Base-by-base conservation (phyloP, 2,113 vertebrate genomes). In the Rallus limicola region DNA sequence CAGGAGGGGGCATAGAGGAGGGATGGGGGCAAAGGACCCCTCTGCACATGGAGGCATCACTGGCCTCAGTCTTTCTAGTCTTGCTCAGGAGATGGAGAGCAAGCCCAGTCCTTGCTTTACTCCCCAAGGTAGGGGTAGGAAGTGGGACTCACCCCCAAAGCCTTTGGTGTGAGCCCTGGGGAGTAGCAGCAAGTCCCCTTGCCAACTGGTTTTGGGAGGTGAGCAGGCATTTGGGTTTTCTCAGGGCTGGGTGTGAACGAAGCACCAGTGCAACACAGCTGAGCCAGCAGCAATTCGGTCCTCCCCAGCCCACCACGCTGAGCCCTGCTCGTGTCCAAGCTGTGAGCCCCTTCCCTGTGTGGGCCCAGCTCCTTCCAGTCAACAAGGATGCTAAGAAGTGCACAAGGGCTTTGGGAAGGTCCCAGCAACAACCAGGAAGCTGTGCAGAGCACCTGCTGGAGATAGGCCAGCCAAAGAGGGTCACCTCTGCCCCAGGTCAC, bases 281-380 rank as follows among this genome's bases (percentile, higher is more conserved):
- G 65, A 65, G 1, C 18, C 26, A 34, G n/a, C 42, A 86, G 77
- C 68, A 44, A 58, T 9, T 38, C 50, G 12, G 23, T 20, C 12
- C 9, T 40, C 10, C 23, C 15, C 78, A 72, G 38, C 52, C 3
- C 3, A 28, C n/a, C 3, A 0, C 0, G 0, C 46, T 19, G 36
- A 71, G 31, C 28, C 38, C 31, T 8, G 50, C 34, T 56, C 6
- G 3, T 0, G 48, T 10, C 75, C 25, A 0, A 40, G 16, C 67
- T 75, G 70, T 8, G 53, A 64, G 31, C 15, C 44, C 44, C 20
- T 67, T 77, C 58, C 52, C 65, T 68, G 42, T 31, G 62, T 0
- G 0, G 71, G 46, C 42, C 64, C 59, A 56, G 8, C 56, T 67
- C n/a, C n/a, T n/a, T n/a, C 52, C 33, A 11, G 0, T 3, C n/a